These are phyloP conservation scores for Lucilia cuprina DNA, from an alignment of 1,140 invertebrate genomes.

Conservation along the genomic window DNA sequence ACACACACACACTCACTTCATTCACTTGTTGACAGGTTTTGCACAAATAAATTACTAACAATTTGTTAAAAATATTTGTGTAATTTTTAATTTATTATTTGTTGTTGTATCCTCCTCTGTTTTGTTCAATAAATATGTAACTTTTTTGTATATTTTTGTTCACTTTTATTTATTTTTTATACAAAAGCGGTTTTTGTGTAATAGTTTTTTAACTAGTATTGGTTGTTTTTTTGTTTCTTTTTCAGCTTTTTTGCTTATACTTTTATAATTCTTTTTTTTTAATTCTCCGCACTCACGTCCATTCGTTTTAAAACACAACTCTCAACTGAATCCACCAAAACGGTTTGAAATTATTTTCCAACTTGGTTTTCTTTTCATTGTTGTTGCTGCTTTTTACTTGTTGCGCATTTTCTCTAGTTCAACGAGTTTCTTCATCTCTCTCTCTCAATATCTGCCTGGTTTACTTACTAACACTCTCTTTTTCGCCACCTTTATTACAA, in stretches of 20 bases:
- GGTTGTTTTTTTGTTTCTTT: background rate
- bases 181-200: background rate
- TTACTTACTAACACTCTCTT: too few species aligned
- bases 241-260: background rate
- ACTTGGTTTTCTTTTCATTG: background rate
- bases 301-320: constrained; percentile 24
- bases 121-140: background rate
- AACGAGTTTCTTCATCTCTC: background rate
- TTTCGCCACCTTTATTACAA: too few species aligned
- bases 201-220: background rate
- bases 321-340: constrained; percentile 19
- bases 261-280: background rate
- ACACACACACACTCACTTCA: background rate
- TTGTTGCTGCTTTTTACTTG: background rate
- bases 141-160: background rate
- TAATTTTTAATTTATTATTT: background rate
- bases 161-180: background rate
- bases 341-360: constrained; percentile 3
- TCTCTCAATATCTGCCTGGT: background rate
- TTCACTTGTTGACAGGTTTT: background rate
- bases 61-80: background rate
- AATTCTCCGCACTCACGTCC: constrained; percentile 16
- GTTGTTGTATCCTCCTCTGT: background rate
- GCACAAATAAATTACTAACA: background rate
- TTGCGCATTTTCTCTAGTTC: background rate